Evolutionary conservation across 2,797 vertebrate species (phyloP), one percentile per base, ranked within the genome.

Genomic region (Valencia hispanica): DNA sequence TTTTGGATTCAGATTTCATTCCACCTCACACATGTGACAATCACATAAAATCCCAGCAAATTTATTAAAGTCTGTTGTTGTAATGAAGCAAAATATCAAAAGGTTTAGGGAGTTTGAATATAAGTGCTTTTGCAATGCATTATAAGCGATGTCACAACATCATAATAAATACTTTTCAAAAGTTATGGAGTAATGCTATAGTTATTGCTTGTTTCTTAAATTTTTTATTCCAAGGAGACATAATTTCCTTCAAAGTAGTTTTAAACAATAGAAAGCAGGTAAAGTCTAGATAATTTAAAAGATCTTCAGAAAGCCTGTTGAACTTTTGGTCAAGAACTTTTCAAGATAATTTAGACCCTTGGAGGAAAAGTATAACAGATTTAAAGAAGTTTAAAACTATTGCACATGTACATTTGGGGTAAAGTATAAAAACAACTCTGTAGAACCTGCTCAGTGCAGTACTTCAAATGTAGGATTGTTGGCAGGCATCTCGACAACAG

Each of bases 401-500:
- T 66, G 63, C 20, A 66, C 5, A 66, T 41, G 5, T 1, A 69
- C 1, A 39, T 11, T 41, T 17, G 20, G 32, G 61, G 25, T 30
- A 30, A 74, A 73, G 5, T 22, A n/a, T n/a, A 57, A 50, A 74
- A 51, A 75, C 68, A 78, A 75, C 50, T 20, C 55, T 77, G 70
- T 80, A 88, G 82, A 86, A 80, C 86, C 84, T 84, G 84, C 74
- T 74, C 22, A 22, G 73, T 61, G 51, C 74, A 47, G 47, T 63
- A 76, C 65, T 87, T 69, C 47, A 80, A 63, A 12, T 8, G 77
- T 71, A 75, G 73, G 70, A 81, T 77, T 84, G 77, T 88, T 85
- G 84, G 53, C 73, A 84, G 79, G 73, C 75, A 81, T 66, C 77
- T 80, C 70, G 20, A 53, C 75, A 89, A 88, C 83, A 87, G 90